A percentile compares a stretch with the other conserved stretches of the same genome.
Conservation (phyloP, 2,888 invertebrate genomes). For the Ischnus inquisitorius region DNA sequence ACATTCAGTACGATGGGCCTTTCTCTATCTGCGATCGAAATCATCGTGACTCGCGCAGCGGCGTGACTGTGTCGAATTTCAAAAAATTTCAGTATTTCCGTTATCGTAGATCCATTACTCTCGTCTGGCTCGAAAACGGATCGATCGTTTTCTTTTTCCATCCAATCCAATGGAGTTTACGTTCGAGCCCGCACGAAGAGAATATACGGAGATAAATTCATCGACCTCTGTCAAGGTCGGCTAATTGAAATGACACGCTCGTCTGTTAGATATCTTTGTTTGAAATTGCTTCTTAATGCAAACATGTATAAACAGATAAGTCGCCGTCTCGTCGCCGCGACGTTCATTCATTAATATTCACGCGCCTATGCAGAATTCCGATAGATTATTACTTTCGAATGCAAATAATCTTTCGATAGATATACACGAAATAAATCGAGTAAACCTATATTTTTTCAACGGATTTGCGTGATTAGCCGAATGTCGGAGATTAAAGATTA, state of each 20-base stretch:
- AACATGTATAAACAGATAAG: conserved; percentile 24
- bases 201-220: neutral
- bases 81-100: neutral
- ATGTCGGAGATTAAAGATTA: neutral
- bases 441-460: neutral
- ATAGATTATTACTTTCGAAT: neutral
- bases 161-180: neutral
- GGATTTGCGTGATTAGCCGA: neutral
- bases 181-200: neutral
- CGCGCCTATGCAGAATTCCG: neutral
- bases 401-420: neutral
- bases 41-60: too few relatives aligned
- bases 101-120: neutral
- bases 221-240: conserved; percentile 45
- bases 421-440: neutral
- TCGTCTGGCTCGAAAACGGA: neutral
- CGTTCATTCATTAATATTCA: conserved; percentile 31
- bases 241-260: conserved; percentile 21
- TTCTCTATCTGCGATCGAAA: neutral
- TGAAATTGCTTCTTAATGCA: conserved; percentile 8
- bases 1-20: neutral
- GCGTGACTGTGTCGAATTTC: too few relatives aligned
- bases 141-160: neutral
- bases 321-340: conserved; percentile 5
- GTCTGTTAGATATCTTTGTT: neutral